Base-by-base conservation (phyloP, 1,140 invertebrate genomes). In the Lysiphlebus fabarum region DNA sequence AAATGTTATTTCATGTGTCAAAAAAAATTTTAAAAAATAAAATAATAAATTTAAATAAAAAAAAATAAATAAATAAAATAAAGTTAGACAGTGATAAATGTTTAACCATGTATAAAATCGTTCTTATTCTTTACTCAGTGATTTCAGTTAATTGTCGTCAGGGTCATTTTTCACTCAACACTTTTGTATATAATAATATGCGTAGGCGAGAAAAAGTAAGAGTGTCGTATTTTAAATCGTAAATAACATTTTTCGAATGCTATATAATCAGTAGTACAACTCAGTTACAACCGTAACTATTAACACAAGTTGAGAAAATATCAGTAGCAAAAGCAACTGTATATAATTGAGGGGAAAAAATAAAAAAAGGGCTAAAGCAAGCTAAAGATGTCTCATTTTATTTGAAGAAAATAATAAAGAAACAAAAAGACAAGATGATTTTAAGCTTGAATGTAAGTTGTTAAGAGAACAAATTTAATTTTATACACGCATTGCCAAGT, bases 131-230 rank as follows among this genome's bases (percentile, higher is more conserved):
- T 26, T 26, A 26, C 50, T 37, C 55, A 48, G 63, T 70, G 63
- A 68, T 70, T 68, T 65, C 59, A 51, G 65, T 67, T 68, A 68
- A 70, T 70, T 67, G 68, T 59, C 59, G 61, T 40, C 59, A 40
- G 57, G 37, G 62, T 58, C 60, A 66, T 66, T 66, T 66, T 61
- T 66, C 65, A 66, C 65, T 66, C 62, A 41, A 59, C 61, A 17
- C 44, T 26, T 26, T 36, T 49, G 26, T 53, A n/a, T n/a, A n/a
- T n/a, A n/a, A n/a, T n/a, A 47, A 11, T 8, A 40, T 11, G n/a
- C 5, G 8, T 9, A 43, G 57, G 11, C 26, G 7, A 12, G 37
- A 36, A 36, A 34, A 11, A 56, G 14, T 37, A 33, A 36, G 45
- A 44, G 10, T 50, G 40, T 50, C 6, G n/a, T n/a, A n/a, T n/a